Evolutionary conservation across 1,140 invertebrate genomes (phyloP), one percentile per base, ranked within the genome.

Genomic region (Musca domestica): DNA sequence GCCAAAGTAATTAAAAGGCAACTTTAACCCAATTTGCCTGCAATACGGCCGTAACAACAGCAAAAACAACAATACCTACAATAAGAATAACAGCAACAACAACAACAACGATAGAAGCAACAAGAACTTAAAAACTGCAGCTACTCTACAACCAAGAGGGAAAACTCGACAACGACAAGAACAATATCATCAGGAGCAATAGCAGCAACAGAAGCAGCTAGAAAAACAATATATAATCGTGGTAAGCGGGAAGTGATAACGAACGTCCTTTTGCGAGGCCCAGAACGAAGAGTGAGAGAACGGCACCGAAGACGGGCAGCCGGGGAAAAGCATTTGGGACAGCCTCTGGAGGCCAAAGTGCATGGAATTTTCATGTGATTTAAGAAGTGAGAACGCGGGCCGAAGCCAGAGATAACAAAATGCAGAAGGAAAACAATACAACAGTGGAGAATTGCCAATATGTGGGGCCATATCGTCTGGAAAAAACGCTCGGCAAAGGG

Each of bases 401-500:
- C 56, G 56, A 61, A 61, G 56, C 56, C 56, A 41, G 27, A 61
- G 47, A 19, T 64, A 65, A 54, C 71, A 82, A 81, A 72, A 84
- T 84, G 83, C 83, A 84, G 80, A 84, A 84, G 75, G 83, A 83
- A 71, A 83, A 81, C 74, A 80, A 76, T 70, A 74, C 83, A 83
- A 85, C 84, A 84, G 85, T 84, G 77, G 92, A 94, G 84, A 88
- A 88, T 79, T 92, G 93, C 81, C 94, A 96, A 84, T 98, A 97
- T 86, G 96, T 99, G 70, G 98, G 98, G 56, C 98, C 98, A 41
- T 99, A 98, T 84, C 87, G 96, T 75, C 87, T 99, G 78, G 98
- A 99, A 83, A 99, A 99, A 83, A 99, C 98, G 30, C 88, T 99
- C 54, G 98, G 98, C 67, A 99, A 99, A 84, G 98, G 98, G 66